phyloP scores from a whole-genome alignment of 2,797 vertebrate species.

The Chlorospingus semifuscus region DNA sequence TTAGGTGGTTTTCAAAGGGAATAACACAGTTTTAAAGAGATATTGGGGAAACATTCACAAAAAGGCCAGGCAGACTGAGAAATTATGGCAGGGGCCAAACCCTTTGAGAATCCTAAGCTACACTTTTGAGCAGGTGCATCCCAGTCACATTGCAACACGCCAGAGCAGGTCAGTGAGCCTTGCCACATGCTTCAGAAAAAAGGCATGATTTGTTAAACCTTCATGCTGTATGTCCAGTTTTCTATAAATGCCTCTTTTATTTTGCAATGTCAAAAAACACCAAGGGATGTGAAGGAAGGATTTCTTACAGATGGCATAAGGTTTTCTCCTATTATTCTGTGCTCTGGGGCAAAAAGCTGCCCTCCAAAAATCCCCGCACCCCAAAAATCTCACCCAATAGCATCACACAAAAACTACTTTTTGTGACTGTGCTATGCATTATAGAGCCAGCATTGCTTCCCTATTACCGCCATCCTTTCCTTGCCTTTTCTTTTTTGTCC shows the following conservation, averaged over 20 bases:
- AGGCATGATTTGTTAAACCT: background rate
- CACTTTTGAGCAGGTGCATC: background rate
- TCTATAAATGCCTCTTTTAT: background rate
- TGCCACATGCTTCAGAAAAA: background rate
- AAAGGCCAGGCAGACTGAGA: background rate
- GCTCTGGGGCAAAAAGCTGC: background rate
- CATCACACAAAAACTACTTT: slow-evolving; percentile 27
- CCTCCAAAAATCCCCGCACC: background rate
- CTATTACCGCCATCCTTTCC: background rate
- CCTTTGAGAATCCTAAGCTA: background rate
- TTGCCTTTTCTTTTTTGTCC: background rate
- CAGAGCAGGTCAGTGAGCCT: background rate
- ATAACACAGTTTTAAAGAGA: background rate
- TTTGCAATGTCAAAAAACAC: background rate
- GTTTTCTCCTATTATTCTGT: background rate
- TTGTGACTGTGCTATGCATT: background rate
- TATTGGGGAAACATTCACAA: background rate
- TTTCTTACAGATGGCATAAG: slow-evolving; percentile 26
- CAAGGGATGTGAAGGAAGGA: background rate
- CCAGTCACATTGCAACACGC: background rate
- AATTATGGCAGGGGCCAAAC: background rate
- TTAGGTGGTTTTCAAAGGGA: background rate
- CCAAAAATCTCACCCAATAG: background rate
- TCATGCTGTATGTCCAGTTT: background rate
- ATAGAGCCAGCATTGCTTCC: background rate